Evolutionary conservation across 2,888 invertebrate species (phyloP), one percentile per base, ranked within the genome.

Genomic region (Mythimna impura): DNA sequence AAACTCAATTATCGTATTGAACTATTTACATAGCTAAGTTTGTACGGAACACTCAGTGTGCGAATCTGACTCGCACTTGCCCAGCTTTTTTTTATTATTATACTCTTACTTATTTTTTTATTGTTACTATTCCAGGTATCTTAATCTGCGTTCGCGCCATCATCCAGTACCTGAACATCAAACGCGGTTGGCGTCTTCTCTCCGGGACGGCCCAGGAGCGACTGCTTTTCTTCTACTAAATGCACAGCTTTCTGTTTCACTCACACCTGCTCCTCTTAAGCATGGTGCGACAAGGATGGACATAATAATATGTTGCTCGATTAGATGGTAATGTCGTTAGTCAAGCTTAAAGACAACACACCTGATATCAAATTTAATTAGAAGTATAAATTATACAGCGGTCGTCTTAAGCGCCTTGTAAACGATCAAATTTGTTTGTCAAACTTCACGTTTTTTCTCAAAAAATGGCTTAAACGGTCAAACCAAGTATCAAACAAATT

Each of bases 141-240:
- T 96, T 98, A 88, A 98, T 99, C 94, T 98, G 98, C 94, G 97
- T 98, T 57, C 97, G 98, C 85, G 98, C 98, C 40, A 97, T 98
- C 67, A 97, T 98, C 85, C 98, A 98, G 93, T 99, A 99, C 94
- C 96, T 98, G 92, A 98, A 98, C 93, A 98, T 98, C 89, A 99
- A 98, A 90, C 97, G 98, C 72, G 98, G 98, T 79, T 99, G 98
- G 98, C 97, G 98, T 88, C 96, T 98, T 85, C 96, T 98, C 75
- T 98, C 98, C 3, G 98, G 98, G 78, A 98, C 98, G 76, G 98
- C 98, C 76, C 98, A 98, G 90, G 98, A 98, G 93, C 97, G 98
- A 91, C 97, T 98, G 88, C 96, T 98, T 86, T 98, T 98, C 97
- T 98, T 98, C 95, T 98, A 98, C 96, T 98, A 93, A 84, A 74